Evolutionary conservation across 2,888 invertebrate genomes (phyloP).

Genomic region (Anaspis maculata): DNA sequence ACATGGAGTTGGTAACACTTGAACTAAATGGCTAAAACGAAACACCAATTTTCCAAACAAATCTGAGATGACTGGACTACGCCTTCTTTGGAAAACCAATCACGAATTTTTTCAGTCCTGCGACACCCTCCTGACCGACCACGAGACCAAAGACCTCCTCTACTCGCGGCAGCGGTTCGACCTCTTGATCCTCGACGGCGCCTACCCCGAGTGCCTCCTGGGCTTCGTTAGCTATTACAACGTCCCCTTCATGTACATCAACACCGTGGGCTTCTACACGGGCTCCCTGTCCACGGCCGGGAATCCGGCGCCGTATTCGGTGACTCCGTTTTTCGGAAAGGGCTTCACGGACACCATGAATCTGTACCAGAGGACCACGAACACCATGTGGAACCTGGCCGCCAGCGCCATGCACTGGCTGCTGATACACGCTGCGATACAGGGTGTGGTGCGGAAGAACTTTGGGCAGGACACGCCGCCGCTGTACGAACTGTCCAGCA

Average conservation of each 20-base stretch:
- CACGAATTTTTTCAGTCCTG: slow-evolving; percentile 49
- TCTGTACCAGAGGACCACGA: slow-evolving; percentile 53
- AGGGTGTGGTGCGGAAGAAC: slow-evolving; percentile 52
- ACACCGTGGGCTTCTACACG: slow-evolving; percentile 73
- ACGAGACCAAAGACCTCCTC: slow-evolving; percentile 59
- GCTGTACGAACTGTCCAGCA: slow-evolving; percentile 60
- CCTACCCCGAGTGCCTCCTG: slow-evolving; percentile 72
- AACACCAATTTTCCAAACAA: slow-evolving; percentile 2
- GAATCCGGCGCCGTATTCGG: slow-evolving; percentile 66
- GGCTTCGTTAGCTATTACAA: slow-evolving; percentile 63
- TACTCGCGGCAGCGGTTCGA: slow-evolving; percentile 55
- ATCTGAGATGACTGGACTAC: no score
- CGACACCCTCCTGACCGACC: slow-evolving; percentile 59
- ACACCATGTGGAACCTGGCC: slow-evolving; percentile 53
- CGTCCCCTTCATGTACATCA: slow-evolving; percentile 73
- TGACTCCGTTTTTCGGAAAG: slow-evolving; percentile 58
- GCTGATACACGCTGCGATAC: slow-evolving; percentile 44
- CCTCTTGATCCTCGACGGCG: slow-evolving; percentile 66
- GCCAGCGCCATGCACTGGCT: slow-evolving; percentile 54
- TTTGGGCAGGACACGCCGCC: slow-evolving; percentile 57
- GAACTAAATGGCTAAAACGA: no score
- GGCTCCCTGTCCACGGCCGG: slow-evolving; percentile 62
- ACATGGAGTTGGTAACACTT: no score
- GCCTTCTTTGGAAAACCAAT: no score
- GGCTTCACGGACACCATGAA: slow-evolving; percentile 68